Evolutionary conservation across 30 jellyfish, hydroid and myxozoan species (phyloP).

Genomic region (Aurelia aurita complex sp. Pacific): DNA sequence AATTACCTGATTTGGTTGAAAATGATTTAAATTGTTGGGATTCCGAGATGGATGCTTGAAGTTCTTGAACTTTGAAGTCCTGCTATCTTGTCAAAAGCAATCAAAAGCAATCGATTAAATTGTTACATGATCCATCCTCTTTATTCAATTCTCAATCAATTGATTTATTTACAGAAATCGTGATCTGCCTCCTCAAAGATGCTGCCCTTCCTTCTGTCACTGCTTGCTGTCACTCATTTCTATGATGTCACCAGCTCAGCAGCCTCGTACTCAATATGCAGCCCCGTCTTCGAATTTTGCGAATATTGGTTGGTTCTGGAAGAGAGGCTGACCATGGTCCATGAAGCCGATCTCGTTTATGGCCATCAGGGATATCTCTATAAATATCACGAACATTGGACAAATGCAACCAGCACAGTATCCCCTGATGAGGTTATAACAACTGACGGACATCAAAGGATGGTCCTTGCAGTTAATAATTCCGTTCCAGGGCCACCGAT

Average conservation of each 20-base stretch:
- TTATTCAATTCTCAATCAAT: too few species aligned
- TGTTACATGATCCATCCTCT: too few species aligned
- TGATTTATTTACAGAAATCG: too few species aligned
- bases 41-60: too few species aligned
- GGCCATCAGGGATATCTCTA: slow-evolving; percentile 79
- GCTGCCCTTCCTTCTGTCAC: background rate
- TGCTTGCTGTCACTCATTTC: background rate
- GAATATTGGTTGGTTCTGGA: slow-evolving; percentile 85
- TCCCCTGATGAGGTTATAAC: slow-evolving; percentile 88
- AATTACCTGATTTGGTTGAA: too few species aligned
- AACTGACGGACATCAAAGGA: slow-evolving; percentile 89
- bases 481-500: slow-evolving; percentile 96
- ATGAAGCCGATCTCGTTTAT: slow-evolving; percentile 83
- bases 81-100: too few species aligned
- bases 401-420: slow-evolving; percentile 78
- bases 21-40: too few species aligned
- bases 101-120: too few species aligned
- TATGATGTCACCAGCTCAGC: slow-evolving; percentile 2
- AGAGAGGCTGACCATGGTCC: slow-evolving; percentile 90
- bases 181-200: background rate
- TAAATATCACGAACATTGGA: slow-evolving; percentile 79
- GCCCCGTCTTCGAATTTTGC: slow-evolving; percentile 60
- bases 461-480: slow-evolving; percentile 90
- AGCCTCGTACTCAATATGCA: slow-evolving; percentile 39
- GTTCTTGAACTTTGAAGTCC: too few species aligned